Conservation (phyloP, 2,888 invertebrate species). For the Ischnus inquisitorius region DNA sequence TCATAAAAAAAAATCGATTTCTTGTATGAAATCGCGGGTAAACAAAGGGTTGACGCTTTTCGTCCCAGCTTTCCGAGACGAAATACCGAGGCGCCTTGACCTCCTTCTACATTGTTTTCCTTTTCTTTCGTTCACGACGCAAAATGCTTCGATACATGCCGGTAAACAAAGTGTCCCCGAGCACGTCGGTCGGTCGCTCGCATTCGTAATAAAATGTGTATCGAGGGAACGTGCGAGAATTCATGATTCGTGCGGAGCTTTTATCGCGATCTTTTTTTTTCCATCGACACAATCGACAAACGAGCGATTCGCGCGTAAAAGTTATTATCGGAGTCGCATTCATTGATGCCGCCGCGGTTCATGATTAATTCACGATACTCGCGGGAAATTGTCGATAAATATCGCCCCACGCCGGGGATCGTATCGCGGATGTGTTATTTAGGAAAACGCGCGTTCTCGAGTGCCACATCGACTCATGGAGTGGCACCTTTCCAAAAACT, state of each 20-base stretch:
- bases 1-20: too few relatives aligned
- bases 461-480: neutral
- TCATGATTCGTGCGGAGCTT: too few relatives aligned
- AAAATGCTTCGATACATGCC: neutral
- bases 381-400: neutral
- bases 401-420: neutral
- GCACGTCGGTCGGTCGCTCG: neutral
- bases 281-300: neutral
- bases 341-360: neutral
- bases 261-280: neutral
- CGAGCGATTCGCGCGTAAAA: neutral
- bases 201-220: constrained; percentile 16
- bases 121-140: neutral
- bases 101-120: constrained; percentile 31
- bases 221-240: constrained; percentile 8
- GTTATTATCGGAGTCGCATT: neutral
- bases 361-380: neutral
- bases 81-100: constrained; percentile 8
- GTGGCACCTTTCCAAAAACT: constrained; percentile 21
- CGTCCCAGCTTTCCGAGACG: neutral
- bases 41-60: too few relatives aligned
- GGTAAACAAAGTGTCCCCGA: neutral
- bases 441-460: constrained; percentile 6
- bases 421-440: constrained; percentile 2
- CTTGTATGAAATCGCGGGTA: too few relatives aligned